These are phyloP conservation scores for Oncorhynchus gorbuscha DNA, from an alignment of 2,113 vertebrate species.

Conservation along the genomic window DNA sequence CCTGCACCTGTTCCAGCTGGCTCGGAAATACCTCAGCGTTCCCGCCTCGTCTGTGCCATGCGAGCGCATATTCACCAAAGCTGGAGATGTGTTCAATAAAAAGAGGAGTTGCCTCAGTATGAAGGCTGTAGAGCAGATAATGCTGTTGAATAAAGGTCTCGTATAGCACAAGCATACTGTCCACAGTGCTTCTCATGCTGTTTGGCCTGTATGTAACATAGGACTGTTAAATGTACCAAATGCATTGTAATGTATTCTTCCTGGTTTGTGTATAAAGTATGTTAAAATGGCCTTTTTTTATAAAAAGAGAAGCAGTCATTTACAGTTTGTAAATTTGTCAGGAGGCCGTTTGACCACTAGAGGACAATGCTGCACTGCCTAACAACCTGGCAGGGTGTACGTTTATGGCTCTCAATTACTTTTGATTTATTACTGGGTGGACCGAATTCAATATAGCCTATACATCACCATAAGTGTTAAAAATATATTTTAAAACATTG, in stretches of 20 bases:
- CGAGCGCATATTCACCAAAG: conserved; percentile 12
- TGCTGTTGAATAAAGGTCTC: conserved; percentile 10
- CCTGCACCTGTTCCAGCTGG: conserved; percentile 17
- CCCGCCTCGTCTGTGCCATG: conserved; percentile 12
- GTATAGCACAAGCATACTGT: neutral
- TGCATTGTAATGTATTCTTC: no score
- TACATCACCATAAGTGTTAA: neutral
- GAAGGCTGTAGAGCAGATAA: conserved; percentile 12
- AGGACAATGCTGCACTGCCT: neutral
- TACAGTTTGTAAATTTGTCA: neutral
- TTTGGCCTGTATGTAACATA: no score
- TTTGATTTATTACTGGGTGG: neutral
- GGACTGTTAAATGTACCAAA: no score
- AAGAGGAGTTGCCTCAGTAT: conserved; percentile 13
- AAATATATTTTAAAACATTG: neutral
- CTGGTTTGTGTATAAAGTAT: neutral
- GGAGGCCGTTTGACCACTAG: neutral
- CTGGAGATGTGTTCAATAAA: conserved; percentile 8
- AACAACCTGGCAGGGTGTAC: neutral
- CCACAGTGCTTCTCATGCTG: no score
- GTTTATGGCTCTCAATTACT: neutral
- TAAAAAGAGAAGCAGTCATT: neutral
- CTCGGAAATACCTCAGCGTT: conserved; percentile 11
- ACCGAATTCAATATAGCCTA: neutral
- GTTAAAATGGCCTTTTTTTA: neutral